Conservation (phyloP, 2,797 vertebrate genomes). For the Myotis myotis region DNA sequence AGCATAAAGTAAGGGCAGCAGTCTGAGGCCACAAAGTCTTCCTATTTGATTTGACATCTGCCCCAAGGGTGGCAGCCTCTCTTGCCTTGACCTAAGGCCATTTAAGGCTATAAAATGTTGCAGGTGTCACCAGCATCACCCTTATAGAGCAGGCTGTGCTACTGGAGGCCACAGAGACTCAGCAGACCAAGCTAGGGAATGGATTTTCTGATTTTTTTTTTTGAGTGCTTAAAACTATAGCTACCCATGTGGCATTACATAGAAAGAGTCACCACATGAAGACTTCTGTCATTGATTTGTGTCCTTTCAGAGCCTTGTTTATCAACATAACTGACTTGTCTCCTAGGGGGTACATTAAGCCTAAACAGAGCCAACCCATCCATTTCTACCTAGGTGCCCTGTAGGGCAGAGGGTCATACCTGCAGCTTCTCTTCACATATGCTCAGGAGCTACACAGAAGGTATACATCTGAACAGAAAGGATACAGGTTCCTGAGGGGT, state of each 20-base stretch:
- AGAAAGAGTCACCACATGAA: not conserved
- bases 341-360: not conserved
- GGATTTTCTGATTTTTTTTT: slow-evolving; percentile 40
- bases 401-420: not conserved
- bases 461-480: not conserved
- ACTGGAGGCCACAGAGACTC: not conserved
- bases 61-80: not conserved
- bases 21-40: not conserved
- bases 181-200: slow-evolving; percentile 12
- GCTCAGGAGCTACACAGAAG: not conserved
- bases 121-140: not conserved
- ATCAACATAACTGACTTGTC: not conserved
- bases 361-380: not conserved
- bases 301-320: slow-evolving; percentile 25
- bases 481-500: not conserved
- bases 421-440: not conserved
- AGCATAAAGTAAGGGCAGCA: fast-evolving
- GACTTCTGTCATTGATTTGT: slow-evolving; percentile 25
- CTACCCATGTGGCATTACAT: not conserved
- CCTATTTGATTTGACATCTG: not conserved
- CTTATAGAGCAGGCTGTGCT: not conserved
- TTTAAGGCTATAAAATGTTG: not conserved
- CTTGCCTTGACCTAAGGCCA: not conserved
- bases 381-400: not conserved
- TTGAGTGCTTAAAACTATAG: slow-evolving; percentile 25